These are phyloP conservation scores for Caenorhabditis remanei DNA, from an alignment of 1,140 invertebrate genomes.

Conservation along the genomic window DNA sequence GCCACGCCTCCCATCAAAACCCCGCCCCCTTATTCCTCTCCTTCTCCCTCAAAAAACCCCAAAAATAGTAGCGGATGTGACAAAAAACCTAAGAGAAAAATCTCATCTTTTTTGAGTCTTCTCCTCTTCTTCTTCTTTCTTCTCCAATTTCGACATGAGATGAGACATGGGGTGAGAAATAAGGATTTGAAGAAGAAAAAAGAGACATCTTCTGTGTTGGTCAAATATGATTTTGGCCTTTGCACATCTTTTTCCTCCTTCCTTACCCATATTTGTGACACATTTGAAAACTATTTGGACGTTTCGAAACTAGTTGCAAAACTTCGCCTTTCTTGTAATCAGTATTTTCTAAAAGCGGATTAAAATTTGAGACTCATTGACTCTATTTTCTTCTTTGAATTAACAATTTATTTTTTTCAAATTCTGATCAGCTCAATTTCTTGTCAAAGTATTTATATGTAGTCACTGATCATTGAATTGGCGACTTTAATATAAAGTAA, in stretches of 20 bases:
- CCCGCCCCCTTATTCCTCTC: too few relatives aligned
- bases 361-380: neutral
- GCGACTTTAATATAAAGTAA: too few relatives aligned
- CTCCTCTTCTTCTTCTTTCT: neutral
- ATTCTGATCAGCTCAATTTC: neutral
- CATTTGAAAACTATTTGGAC: neutral
- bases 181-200: conserved; percentile 49
- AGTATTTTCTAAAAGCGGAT: conserved; percentile 6
- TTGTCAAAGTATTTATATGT: too few relatives aligned
- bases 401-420: neutral
- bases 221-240: conserved; percentile 52
- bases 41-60: too few relatives aligned
- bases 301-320: too few relatives aligned
- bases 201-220: conserved; percentile 9
- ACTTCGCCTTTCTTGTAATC: neutral
- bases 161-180: conserved; percentile 15
- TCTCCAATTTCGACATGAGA: conserved; percentile 4
- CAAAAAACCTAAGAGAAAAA: neutral
- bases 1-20: too few relatives aligned
- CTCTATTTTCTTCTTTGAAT: neutral
- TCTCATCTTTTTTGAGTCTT: neutral
- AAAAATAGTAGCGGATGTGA: too few relatives aligned
- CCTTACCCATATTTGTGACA: neutral
- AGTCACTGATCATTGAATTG: too few relatives aligned
- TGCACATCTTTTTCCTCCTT: neutral